Evolutionary conservation across 2,888 invertebrate genomes (phyloP).

Genomic region (Rhagonycha fulva): DNA sequence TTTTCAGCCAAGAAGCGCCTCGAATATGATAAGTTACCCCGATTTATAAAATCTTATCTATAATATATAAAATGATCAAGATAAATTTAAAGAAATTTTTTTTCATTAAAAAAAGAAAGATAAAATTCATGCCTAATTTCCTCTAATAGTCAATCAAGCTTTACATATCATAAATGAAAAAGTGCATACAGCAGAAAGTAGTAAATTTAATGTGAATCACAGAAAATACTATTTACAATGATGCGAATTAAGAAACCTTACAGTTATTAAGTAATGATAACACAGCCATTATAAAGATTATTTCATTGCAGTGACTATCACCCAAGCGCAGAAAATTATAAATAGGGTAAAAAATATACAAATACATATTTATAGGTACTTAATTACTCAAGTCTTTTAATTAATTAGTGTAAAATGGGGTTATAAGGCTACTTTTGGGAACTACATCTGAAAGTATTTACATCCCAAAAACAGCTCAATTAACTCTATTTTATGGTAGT

Average conservation of each 20-base stretch:
- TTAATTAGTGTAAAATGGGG: not conserved
- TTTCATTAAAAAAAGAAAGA: not conserved
- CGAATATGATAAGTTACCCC: too few relatives aligned
- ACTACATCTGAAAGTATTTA: not conserved
- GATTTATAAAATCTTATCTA: too few relatives aligned
- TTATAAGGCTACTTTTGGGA: not conserved
- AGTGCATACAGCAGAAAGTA: not conserved
- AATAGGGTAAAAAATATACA: not conserved
- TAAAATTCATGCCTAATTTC: not conserved
- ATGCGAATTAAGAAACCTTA: constrained; percentile 10
- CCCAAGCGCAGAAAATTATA: constrained; percentile 6
- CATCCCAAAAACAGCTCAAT: not conserved
- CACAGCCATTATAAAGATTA: not conserved
- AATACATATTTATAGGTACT: not conserved
- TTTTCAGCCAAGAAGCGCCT: too few relatives aligned
- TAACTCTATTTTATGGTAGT: not conserved
- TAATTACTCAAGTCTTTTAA: not conserved
- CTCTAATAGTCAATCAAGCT: not conserved
- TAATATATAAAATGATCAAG: too few relatives aligned
- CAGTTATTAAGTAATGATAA: constrained; percentile 5
- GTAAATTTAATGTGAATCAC: not conserved
- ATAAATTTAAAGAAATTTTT: too few relatives aligned
- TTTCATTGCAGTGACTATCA: constrained; percentile 21
- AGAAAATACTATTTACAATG: too few relatives aligned
- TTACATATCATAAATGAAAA: not conserved